A percentile compares a stretch with the other conserved stretches of the same genome.
Evolutionary conservation across 2,888 invertebrate species (phyloP).

Genomic region (Nymphalis polychloros): DNA sequence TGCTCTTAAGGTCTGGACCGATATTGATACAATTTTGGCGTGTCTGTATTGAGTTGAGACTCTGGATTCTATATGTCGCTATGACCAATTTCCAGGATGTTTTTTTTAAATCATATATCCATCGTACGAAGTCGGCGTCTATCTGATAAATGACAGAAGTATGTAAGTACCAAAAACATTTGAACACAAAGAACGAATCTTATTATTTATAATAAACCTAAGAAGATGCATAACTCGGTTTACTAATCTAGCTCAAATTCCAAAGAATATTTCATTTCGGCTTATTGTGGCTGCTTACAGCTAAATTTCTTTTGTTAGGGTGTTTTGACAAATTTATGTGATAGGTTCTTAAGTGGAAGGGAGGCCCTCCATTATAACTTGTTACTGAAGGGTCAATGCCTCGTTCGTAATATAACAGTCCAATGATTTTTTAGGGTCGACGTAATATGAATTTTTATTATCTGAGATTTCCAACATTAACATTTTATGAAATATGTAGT

Average conservation of each 20-base stretch:
- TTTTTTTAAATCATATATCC: too few species aligned
- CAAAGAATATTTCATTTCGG: slow-evolving; percentile 20
- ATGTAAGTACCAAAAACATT: too few species aligned
- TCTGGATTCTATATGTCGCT: too few species aligned
- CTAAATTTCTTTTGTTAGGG: slow-evolving; percentile 33
- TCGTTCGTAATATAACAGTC: slow-evolving; percentile 20
- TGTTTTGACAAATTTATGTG: slow-evolving; percentile 40
- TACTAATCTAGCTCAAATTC: slow-evolving; percentile 7
- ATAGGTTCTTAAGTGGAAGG: slow-evolving; percentile 34
- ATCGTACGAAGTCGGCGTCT: too few species aligned
- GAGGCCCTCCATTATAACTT: slow-evolving; percentile 30
- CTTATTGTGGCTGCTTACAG: slow-evolving; percentile 29
- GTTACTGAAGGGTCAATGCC: slow-evolving; percentile 32
- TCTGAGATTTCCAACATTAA: not conserved
- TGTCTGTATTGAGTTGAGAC: too few species aligned
- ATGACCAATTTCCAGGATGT: too few species aligned
- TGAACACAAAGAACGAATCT: too few species aligned
- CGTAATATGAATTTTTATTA: slow-evolving; percentile 4
- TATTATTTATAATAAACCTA: too few species aligned
- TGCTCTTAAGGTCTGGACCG: too few species aligned
- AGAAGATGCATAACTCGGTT: not conserved
- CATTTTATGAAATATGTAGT: too few species aligned
- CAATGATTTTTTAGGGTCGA: slow-evolving; percentile 14
- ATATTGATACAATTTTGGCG: too few species aligned
- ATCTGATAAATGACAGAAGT: too few species aligned